These are phyloP conservation scores for Luscinia luscinia DNA, from an alignment of 2,797 vertebrate genomes.

Conservation along the genomic window DNA sequence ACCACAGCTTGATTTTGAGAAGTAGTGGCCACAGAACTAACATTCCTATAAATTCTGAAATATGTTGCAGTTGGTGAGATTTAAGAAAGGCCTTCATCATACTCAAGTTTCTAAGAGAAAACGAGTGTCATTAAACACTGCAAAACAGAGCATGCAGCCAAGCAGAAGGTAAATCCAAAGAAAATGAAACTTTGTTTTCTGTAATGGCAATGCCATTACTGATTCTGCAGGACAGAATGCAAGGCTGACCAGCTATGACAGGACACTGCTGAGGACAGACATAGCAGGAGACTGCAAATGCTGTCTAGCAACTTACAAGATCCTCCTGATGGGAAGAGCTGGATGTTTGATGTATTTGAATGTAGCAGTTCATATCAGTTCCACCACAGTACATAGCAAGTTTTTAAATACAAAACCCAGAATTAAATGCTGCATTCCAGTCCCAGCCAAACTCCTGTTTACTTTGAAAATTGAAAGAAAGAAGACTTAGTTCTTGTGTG, in stretches of 20 bases:
- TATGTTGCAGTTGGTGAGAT: not conserved
- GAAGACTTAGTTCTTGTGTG: conserved; percentile 22
- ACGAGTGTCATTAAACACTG: not conserved
- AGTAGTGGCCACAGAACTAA: not conserved
- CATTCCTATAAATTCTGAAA: not conserved
- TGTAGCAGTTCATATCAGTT: not conserved
- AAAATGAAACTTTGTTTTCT: not conserved
- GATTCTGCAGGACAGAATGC: not conserved
- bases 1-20: not conserved
- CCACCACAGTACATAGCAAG: not conserved
- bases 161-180: not conserved
- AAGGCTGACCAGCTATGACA: not conserved
- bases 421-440: not conserved
- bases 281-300: not conserved
- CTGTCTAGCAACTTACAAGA: not conserved
- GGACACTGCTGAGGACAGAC: not conserved
- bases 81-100: not conserved
- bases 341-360: not conserved
- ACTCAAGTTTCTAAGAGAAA: not conserved
- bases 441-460: not conserved
- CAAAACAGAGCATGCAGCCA: not conserved
- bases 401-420: not conserved
- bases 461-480: conserved; percentile 21
- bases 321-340: not conserved
- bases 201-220: not conserved